phyloP scores from a whole-genome alignment of 2,113 vertebrate species.

The Nyctereutes procyonoides region DNA sequence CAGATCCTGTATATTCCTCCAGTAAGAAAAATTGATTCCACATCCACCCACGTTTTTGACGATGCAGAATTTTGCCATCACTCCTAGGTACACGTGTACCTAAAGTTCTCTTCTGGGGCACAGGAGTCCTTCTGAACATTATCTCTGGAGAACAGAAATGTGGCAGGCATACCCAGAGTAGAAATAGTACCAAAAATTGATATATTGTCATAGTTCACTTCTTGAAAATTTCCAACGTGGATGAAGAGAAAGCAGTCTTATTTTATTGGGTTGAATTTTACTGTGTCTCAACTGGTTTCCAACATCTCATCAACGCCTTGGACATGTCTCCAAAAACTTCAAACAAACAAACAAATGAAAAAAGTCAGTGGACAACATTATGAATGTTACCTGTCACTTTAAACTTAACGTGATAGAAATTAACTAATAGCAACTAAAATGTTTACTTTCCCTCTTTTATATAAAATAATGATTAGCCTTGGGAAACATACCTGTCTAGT shows the following conservation, averaged over 20 bases:
- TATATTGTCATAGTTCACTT: constrained; percentile 86
- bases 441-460: not conserved
- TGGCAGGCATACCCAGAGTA: constrained; percentile 87
- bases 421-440: not conserved
- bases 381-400: not conserved
- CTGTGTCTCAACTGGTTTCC: constrained; percentile 73
- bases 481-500: not conserved
- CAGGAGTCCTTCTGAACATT: constrained; percentile 87
- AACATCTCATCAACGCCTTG: constrained; percentile 73
- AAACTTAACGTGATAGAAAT: not conserved
- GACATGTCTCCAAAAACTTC: constrained; percentile 78
- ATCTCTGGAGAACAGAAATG: constrained; percentile 85
- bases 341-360: constrained; percentile 72
- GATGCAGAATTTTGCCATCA: constrained; percentile 88
- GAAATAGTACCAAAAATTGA: constrained; percentile 81
- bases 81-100: constrained; percentile 76
- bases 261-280: constrained; percentile 31
- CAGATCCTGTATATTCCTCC: constrained; percentile 91
- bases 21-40: constrained; percentile 92
- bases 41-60: constrained; percentile 92
- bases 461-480: not conserved
- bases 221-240: constrained; percentile 78
- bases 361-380: constrained; percentile 42
- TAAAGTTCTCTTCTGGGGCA: constrained; percentile 81
- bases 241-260: not conserved